Conservation (phyloP, 2,888 invertebrate genomes). For the Amaurobius ferox region DNA sequence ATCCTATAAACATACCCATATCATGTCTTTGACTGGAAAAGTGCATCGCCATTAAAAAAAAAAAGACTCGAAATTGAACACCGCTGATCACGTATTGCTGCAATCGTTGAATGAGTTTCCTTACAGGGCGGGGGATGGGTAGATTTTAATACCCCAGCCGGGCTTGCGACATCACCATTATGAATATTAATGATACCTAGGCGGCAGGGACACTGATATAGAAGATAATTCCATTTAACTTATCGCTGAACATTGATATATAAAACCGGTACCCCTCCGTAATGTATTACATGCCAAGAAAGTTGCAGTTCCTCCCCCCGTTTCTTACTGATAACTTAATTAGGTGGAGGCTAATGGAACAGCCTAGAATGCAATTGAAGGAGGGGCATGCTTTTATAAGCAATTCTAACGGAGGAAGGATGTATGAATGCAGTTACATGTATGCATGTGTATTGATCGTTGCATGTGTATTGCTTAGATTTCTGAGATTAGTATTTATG, state of each 20-base stretch:
- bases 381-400: constrained; percentile 12
- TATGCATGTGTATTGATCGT: not conserved
- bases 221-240: constrained; percentile 69
- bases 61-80: not conserved
- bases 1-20: not conserved
- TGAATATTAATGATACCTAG: constrained; percentile 65
- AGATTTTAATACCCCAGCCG: constrained; percentile 17
- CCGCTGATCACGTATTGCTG: not conserved
- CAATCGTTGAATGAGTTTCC: not conserved
- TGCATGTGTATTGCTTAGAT: not conserved
- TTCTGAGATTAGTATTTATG: not conserved
- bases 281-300: constrained; percentile 3
- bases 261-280: constrained; percentile 6
- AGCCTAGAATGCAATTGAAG: not conserved
- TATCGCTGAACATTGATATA: constrained; percentile 37
- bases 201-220: constrained; percentile 40
- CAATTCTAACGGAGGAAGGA: not conserved
- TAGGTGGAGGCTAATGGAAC: constrained; percentile 56
- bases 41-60: not conserved
- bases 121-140: not conserved
- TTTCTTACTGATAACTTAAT: constrained; percentile 64
- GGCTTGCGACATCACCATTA: constrained; percentile 54
- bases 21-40: not conserved
- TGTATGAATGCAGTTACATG: not conserved
- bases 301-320: constrained; percentile 34